A percentile compares a stretch with the other conserved stretches of the same genome.
phyloP scores from a whole-genome alignment of 2,113 vertebrate genomes.

The Engraulis encrasicolus region DNA sequence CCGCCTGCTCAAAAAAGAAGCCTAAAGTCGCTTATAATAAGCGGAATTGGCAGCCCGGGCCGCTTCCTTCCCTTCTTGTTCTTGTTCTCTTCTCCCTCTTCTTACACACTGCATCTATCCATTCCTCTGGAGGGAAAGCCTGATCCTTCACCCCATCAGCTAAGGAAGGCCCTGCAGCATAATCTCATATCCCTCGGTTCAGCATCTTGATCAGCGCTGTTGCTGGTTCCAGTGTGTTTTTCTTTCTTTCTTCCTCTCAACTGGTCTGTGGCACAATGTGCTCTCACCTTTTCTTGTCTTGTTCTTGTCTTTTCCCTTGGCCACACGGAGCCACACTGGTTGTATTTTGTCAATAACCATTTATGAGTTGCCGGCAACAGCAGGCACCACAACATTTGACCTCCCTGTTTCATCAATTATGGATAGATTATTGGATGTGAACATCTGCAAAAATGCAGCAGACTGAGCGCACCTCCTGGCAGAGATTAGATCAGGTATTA shows the following conservation, averaged over 20 bases:
- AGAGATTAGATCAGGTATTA: slow-evolving; percentile 99
- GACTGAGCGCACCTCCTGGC: slow-evolving; percentile 92
- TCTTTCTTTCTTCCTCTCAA: slow-evolving; percentile 55
- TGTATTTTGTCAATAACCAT: slow-evolving; percentile 99
- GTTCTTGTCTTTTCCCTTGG: slow-evolving; percentile 77
- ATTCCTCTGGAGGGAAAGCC: not conserved
- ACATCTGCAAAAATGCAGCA: slow-evolving; percentile 97
- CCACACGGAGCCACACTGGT: slow-evolving; percentile 83
- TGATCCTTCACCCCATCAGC: not conserved
- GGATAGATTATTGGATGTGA: slow-evolving; percentile 99
- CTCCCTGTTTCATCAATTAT: slow-evolving; percentile 99
- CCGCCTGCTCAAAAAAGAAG: too few relatives aligned
- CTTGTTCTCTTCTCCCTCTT: slow-evolving; percentile 31
- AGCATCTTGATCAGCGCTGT: not conserved
- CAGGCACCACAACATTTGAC: slow-evolving; percentile 98
- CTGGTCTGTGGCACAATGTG: slow-evolving; percentile 33
- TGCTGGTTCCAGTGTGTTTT: not conserved
- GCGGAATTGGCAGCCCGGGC: too few relatives aligned
- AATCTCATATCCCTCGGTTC: not conserved
- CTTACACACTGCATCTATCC: slow-evolving; percentile 30
- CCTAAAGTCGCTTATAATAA: too few relatives aligned
- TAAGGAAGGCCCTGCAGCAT: not conserved
- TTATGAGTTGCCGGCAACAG: slow-evolving; percentile 97
- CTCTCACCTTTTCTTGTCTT: slow-evolving; percentile 69
- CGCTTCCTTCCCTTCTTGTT: slow-evolving; percentile 34